Base-by-base conservation (phyloP, 2,888 invertebrate species). In the Euclidia mi region DNA sequence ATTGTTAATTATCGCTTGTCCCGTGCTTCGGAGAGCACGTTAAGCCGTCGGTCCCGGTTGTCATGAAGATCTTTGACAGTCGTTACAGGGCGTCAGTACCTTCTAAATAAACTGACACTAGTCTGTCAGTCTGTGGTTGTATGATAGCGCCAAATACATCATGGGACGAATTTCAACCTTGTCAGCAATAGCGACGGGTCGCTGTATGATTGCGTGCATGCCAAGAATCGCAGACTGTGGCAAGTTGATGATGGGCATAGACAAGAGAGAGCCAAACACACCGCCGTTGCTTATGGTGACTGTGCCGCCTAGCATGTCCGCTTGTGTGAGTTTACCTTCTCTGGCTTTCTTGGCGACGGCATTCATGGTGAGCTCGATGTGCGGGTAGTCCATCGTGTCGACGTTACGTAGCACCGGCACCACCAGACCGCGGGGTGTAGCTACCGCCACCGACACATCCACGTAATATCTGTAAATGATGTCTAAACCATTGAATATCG, bases 271-370 rank as follows among this genome's bases (percentile, higher is more conserved):
- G 50, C 99, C 99, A 89, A 99, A 99, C 0, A 99, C 99, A 12
- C 99, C 99, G 17, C 99, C 99, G 84, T 99, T 99, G 85, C 99
- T 99, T 82, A 99, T 98, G 34, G 99, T 99, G 88, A 99, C 99
- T 14, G 99, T 99, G 35, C 99, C 99, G 35, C 99, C 99, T 87
- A 99, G 99, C 99, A 99, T 99, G 86, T 99, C 99, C 87, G 98
- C 99, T 42, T 99, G 97, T 3, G 99, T 98, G 69, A 99, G 95
- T 69, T 89, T 81, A 29, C 98, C 98, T 72, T 95, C 96, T 65
- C 97, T 96, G 1, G 99, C 99, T 92, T 99, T 99, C 66, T 97
- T 98, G n/a, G 98, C 98, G 29, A 99, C 88, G 0, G 96, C 97
- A 60, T 96, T 96, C 77, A 99, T 95, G 0, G 96, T 96, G 56